Percentiles rank a stretch among this genome's conserved stretches.
Conservation (phyloP, 2,888 invertebrate species). For the Apoda limacodes region DNA sequence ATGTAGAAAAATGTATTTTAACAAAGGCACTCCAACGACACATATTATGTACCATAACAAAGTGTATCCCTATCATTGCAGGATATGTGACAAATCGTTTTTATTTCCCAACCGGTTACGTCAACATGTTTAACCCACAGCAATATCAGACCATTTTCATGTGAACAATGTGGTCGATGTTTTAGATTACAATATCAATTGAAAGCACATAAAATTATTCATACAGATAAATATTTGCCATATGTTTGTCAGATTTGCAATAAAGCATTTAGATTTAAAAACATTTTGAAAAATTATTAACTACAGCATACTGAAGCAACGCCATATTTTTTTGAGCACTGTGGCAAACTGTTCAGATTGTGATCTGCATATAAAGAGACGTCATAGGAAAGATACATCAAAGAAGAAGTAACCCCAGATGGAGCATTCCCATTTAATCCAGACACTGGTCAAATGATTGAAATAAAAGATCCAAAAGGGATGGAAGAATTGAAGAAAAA, state of each 20-base stretch:
- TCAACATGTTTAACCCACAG: conserved; percentile 31
- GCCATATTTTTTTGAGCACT: conserved; percentile 79
- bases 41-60: conserved; percentile 3
- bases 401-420: conserved; percentile 67
- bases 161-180: conserved; percentile 53
- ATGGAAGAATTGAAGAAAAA: conserved; percentile 57
- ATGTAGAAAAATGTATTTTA: conserved; percentile 54
- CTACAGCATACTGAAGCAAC: conserved; percentile 78
- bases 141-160: conserved; percentile 44
- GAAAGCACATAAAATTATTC: conserved; percentile 79
- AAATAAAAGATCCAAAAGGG: conserved; percentile 35
- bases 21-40: conserved; percentile 8
- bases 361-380: conserved; percentile 84
- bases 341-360: conserved; percentile 86
- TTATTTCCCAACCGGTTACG: not conserved
- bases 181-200: conserved; percentile 77
- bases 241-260: conserved; percentile 81
- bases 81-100: not conserved
- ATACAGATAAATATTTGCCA: conserved; percentile 85
- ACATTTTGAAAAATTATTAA: conserved; percentile 78
- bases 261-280: conserved; percentile 81
- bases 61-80: conserved; percentile 24
- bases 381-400: conserved; percentile 69
- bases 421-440: conserved; percentile 57
- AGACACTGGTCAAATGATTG: conserved; percentile 50